Evolutionary conservation across 1,140 invertebrate genomes (phyloP), one percentile per base, ranked within the genome.

Genomic region (Drosophila willistoni): DNA sequence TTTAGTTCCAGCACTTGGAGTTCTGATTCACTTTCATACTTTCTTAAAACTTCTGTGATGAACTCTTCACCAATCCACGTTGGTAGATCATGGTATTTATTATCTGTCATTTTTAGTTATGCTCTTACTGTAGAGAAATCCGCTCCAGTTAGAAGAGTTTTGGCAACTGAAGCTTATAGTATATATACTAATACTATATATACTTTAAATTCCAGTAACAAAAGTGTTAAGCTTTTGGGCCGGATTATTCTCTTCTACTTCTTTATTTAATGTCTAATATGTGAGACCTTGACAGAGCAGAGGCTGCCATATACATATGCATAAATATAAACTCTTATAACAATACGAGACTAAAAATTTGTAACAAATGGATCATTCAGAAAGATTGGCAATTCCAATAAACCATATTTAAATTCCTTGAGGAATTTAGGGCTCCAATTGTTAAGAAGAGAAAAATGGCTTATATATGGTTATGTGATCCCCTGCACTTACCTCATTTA

Each of bases 371-470:
- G 42, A 44, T 14, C 42, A 14, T 14, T 14, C 2, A 47, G 4
- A 17, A 47, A 47, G 7, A 2, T 39, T 0, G 90, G 65, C 36
- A 75, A 51, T 1, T 65, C 25, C 41, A 61, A 65, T 0, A 87
- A 7, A 1, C 82, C 87, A 44, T 73, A 3, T 3, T 63, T 73
- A 10, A 77, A 90, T 4, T 68, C 54, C n/a, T 73, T 42, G 1
- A 90, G 19, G 7, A 65, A 71, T 0, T 70, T 44, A 0, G 73
- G 80, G 42, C 79, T n/a, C n/a, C n/a, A n/a, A n/a, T n/a, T n/a
- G 71, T 12, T 39, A 13, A 39, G 3, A 39, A 13, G 0, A 39
- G 36, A 39, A 39, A 13, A 39, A 13, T 13, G 1, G 6, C 29
- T 29, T 39, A 1, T 13, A 12, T 39, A 0, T 13, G 36, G 36